Evolutionary conservation across 30 jellyfish, hydroid and myxozoan genomes (phyloP), one percentile per base, ranked within the genome.

Genomic region (Turritopsis rubra): DNA sequence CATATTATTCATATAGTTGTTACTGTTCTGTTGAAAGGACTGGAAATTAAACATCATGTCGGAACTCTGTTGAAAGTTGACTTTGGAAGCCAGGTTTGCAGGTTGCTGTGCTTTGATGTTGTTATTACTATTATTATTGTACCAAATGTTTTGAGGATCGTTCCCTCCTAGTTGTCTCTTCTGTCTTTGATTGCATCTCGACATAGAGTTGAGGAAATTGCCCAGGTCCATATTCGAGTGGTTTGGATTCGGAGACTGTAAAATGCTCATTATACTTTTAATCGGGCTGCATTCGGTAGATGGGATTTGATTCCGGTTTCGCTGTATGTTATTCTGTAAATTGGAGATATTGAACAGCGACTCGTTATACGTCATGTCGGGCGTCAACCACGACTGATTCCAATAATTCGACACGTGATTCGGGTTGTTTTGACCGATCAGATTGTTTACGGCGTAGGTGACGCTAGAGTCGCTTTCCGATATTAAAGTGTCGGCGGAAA

Each of bases 211-310:
- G 60, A 41, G 60, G 13, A 41, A 41, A 41, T 41, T 41, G 13
- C 60, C 60, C 60, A 41, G 60, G 60, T 41, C n/a, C n/a, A n/a
- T n/a, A n/a, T n/a, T 41, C 60, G 60, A 41, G 60, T 41, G 5
- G 3, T 78, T 23, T 24, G 26, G 71, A 65, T 80, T 80, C 29
- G 88, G 65, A 3, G 85, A 24, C 52, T 85, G 83, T 13, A 85
- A 31, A 21, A 85, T 85, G 79, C 92, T 92, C 70, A 92, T 88
- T 75, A 86, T 92, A 85, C 96, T 91, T 54, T 92, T 85, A 24
- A 92, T 85, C 52, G 98, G 98, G 66, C 98, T 92, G 66, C 83
- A 88, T 54, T 88, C 98, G 27, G 92, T 85, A 9, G 94, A 80
- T 41, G 60, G 60, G 20, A 89, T 60, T 18, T 7, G 28, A 22